Evolutionary conservation across 1,140 invertebrate genomes (phyloP).

Genomic region (Caerostris extrusa): DNA sequence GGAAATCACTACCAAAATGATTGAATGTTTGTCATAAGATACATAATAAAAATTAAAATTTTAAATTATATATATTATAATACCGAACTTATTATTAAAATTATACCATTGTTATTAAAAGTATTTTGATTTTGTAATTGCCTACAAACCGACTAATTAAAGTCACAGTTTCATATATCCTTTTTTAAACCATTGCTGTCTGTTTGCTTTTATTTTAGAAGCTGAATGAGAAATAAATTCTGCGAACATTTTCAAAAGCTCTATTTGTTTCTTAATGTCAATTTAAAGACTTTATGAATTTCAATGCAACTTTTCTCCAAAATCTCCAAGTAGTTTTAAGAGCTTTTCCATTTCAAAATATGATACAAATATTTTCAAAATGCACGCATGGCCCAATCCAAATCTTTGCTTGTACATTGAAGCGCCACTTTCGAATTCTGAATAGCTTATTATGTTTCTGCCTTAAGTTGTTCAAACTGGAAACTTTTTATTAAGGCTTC

Average conservation of each 20-base stretch:
- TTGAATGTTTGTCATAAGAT: no score
- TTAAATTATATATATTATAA: no score
- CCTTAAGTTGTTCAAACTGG: not conserved
- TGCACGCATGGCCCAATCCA: not conserved
- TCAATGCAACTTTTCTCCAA: not conserved
- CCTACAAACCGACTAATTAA: no score
- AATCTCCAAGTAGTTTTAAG: not conserved
- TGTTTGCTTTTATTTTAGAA: no score
- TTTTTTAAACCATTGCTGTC: no score
- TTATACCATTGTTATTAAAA: no score
- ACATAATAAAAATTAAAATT: no score
- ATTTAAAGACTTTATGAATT: not conserved
- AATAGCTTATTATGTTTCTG: slow-evolving; percentile 11
- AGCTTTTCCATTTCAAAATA: not conserved
- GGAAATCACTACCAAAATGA: no score
- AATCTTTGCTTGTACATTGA: not conserved
- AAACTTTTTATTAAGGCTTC: slow-evolving; percentile 18
- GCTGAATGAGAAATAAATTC: no score
- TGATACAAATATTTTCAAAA: slow-evolving; percentile 11
- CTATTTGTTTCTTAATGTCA: not conserved
- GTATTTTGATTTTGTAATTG: no score
- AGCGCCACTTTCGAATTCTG: not conserved
- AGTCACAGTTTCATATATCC: no score
- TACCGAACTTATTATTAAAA: no score
- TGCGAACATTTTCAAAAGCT: not conserved